phyloP scores from a whole-genome alignment of 2,113 vertebrate species.

The Sakesphorus luctuosus region DNA sequence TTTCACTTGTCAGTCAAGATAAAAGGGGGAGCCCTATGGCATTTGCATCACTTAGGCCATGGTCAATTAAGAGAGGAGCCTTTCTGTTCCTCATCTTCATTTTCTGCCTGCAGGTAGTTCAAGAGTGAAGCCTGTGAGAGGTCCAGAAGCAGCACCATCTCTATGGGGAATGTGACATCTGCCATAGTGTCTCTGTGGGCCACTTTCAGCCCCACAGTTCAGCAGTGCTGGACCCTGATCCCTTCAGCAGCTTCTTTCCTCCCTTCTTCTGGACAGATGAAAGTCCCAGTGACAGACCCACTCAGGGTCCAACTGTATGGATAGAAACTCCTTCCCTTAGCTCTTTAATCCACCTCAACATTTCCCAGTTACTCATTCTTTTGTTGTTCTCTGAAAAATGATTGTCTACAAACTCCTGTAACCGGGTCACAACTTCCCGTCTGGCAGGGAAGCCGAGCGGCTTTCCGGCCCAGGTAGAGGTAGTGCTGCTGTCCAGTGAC shows the following conservation, averaged over 20 bases:
- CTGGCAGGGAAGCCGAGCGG: background rate
- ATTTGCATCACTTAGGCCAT: background rate
- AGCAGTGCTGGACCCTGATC: background rate
- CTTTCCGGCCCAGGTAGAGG: background rate
- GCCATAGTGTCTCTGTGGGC: background rate
- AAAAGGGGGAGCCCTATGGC: background rate
- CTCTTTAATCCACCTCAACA: background rate
- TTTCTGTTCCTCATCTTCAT: background rate
- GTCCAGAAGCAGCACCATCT: background rate
- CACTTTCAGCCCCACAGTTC: background rate
- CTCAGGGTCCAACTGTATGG: background rate
- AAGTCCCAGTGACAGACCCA: background rate
- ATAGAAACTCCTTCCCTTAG: background rate
- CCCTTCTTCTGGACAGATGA: background rate
- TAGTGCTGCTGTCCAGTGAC: background rate
- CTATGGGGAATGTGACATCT: fast-evolving
- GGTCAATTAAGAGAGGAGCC: background rate
- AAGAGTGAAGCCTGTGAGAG: background rate
- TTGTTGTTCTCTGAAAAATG: background rate
- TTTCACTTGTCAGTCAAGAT: background rate
- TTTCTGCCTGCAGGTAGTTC: background rate
- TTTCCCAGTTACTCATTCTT: background rate
- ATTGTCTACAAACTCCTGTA: background rate
- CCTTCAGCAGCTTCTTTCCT: background rate
- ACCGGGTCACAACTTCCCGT: background rate